Percentiles rank a stretch among this genome's conserved stretches.
Evolutionary conservation across 1,140 invertebrate species (phyloP).

Genomic region (Hormaphis cornu): DNA sequence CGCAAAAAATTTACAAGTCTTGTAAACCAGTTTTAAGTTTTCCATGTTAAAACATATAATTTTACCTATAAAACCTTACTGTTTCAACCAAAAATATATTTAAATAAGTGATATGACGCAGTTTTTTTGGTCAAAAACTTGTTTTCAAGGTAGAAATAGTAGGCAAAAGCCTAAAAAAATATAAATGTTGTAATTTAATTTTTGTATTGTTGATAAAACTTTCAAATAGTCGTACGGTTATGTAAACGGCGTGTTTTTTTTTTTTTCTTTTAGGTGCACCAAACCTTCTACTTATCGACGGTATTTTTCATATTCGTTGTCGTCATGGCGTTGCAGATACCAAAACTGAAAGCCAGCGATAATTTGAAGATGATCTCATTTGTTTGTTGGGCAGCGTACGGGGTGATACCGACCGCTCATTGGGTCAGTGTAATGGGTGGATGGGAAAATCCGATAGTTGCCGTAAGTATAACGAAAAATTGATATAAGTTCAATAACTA

Average conservation of each 20-base stretch:
- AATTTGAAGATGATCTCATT: slow-evolving; percentile 70
- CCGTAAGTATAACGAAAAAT: slow-evolving; percentile 48
- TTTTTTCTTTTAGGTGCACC: slow-evolving; percentile 1
- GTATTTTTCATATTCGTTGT: slow-evolving; percentile 67
- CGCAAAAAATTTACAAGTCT: too few species aligned
- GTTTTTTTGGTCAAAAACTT: too few species aligned
- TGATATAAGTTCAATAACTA: too few species aligned
- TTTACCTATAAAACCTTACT: too few species aligned
- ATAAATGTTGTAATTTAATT: too few species aligned
- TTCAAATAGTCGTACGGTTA: background rate
- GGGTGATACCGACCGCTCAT: slow-evolving; percentile 80
- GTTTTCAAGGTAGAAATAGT: too few species aligned
- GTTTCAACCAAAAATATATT: too few species aligned
- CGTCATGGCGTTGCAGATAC: slow-evolving; percentile 70
- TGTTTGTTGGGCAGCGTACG: slow-evolving; percentile 77
- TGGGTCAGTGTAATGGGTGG: slow-evolving; percentile 85
- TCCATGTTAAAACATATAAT: too few species aligned
- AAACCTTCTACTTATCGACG: slow-evolving; percentile 65
- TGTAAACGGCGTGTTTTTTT: too few species aligned
- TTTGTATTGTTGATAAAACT: background rate
- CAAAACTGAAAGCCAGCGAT: slow-evolving; percentile 58
- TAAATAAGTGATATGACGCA: too few species aligned
- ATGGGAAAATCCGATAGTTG: slow-evolving; percentile 69
- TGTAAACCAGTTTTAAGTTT: too few species aligned
- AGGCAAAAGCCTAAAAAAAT: too few species aligned